A percentile compares a stretch with the other conserved stretches of the same genome.
Evolutionary conservation across 1,140 invertebrate species (phyloP).

Genomic region (Apis cerana): DNA sequence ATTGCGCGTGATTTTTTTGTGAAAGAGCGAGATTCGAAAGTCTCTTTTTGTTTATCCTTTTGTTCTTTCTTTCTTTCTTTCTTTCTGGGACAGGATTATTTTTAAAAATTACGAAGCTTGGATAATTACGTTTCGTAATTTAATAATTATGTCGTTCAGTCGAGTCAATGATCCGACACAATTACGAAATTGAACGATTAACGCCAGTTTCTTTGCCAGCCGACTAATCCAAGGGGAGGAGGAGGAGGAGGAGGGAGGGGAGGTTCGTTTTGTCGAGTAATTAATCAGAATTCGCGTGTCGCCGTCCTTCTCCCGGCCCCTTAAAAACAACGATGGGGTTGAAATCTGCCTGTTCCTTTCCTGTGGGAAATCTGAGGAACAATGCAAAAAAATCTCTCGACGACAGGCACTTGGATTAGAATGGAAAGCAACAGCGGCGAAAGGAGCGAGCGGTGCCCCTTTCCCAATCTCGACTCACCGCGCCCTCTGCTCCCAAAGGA

Average conservation of each 20-base stretch:
- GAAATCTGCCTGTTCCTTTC: constrained; percentile 67
- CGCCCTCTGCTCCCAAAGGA: constrained; percentile 61
- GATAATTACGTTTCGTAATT: too few relatives aligned
- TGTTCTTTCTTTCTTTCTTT: too few relatives aligned
- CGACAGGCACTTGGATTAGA: constrained; percentile 71
- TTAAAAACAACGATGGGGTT: constrained; percentile 55
- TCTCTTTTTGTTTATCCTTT: too few relatives aligned
- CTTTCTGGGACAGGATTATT: too few relatives aligned
- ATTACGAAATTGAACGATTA: not conserved
- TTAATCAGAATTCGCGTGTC: constrained; percentile 48
- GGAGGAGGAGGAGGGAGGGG: too few relatives aligned
- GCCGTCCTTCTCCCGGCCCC: constrained; percentile 9
- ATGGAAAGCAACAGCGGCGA: constrained; percentile 66
- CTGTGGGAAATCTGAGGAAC: constrained; percentile 71
- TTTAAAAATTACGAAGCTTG: too few relatives aligned
- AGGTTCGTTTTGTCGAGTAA: constrained; percentile 40
- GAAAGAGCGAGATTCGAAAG: too few relatives aligned
- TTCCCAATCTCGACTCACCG: constrained; percentile 64
- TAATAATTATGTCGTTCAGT: too few relatives aligned
- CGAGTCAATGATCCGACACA: not conserved
- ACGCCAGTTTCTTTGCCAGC: constrained; percentile 8
- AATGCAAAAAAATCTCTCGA: constrained; percentile 70
- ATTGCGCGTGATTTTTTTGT: too few relatives aligned
- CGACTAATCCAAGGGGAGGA: constrained; percentile 9
- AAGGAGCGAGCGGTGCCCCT: constrained; percentile 63